Percentiles rank a stretch among this genome's conserved stretches.
These are phyloP conservation scores for Misgurnus anguillicaudatus DNA, from an alignment of 2,113 vertebrate genomes.

Conservation along the genomic window DNA sequence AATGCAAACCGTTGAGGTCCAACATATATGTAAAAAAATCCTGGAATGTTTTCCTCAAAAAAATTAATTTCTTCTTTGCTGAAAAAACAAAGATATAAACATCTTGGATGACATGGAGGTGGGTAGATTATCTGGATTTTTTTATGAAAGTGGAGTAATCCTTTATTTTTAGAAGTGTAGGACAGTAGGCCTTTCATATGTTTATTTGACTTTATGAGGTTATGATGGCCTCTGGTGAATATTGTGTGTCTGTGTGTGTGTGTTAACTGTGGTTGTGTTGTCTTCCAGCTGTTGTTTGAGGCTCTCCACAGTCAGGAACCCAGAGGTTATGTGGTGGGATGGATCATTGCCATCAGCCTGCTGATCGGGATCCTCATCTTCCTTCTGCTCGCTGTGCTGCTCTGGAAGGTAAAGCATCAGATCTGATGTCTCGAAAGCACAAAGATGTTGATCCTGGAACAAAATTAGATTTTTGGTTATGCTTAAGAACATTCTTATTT, in stretches of 20 bases:
- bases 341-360: constrained; percentile 99
- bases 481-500: not conserved
- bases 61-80: no score
- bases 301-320: constrained; percentile 96
- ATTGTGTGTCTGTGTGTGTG: constrained; percentile 22
- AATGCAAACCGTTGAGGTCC: no score
- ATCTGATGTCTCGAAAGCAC: not conserved
- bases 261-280: constrained; percentile 56
- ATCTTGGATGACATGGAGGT: no score
- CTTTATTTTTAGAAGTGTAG: no score
- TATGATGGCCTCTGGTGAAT: constrained; percentile 39
- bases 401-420: constrained; percentile 91
- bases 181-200: not conserved
- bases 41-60: no score
- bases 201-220: constrained; percentile 19
- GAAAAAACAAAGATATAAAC: no score
- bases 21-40: no score
- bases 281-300: constrained; percentile 92
- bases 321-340: constrained; percentile 94
- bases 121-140: no score
- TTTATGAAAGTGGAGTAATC: no score
- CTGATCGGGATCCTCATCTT: constrained; percentile 98
- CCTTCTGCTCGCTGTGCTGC: constrained; percentile 90
- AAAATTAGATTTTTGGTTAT: not conserved
- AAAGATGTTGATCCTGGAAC: not conserved